Evolutionary conservation across 2,888 invertebrate species (phyloP).

Genomic region (Tetanocera ferruginea): DNA sequence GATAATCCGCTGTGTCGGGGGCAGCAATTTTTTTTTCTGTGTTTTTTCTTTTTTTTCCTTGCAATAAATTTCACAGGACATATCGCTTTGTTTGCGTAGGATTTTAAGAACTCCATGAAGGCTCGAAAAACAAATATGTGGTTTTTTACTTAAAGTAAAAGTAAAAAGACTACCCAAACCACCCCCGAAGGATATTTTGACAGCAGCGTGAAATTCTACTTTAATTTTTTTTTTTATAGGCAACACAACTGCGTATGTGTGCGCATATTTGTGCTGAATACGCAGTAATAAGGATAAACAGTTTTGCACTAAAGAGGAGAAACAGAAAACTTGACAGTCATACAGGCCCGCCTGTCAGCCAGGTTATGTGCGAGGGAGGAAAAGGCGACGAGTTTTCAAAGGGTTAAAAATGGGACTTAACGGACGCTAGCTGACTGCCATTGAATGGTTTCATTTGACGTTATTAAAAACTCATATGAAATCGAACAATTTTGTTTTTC

Average conservation of each 20-base stretch:
- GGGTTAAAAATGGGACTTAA: constrained; percentile 11
- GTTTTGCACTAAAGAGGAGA: constrained; percentile 18
- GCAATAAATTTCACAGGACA: constrained; percentile 6
- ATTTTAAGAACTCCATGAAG: constrained; percentile 31
- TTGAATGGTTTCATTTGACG: constrained; percentile 33
- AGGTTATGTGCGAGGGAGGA: neutral
- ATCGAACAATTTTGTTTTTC: constrained; percentile 25
- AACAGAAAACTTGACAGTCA: constrained; percentile 30
- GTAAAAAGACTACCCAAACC: constrained; percentile 17
- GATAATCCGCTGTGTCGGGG: constrained; percentile 32
- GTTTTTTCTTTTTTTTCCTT: neutral
- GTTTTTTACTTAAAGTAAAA: constrained; percentile 28
- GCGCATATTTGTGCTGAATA: constrained; percentile 21
- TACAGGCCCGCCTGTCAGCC: neutral
- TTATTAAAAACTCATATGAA: constrained; percentile 38
- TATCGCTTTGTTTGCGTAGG: constrained; percentile 36
- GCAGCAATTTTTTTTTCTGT: constrained; percentile 25
- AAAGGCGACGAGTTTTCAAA: neutral
- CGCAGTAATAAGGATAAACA: constrained; percentile 31
- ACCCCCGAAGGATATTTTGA: constrained; percentile 41
- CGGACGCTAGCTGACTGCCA: constrained; percentile 26
- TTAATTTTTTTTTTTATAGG: neutral
- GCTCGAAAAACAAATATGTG: constrained; percentile 30
- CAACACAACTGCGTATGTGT: neutral
- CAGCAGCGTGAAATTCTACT: constrained; percentile 33